phyloP scores from a whole-genome alignment of 2,797 vertebrate species.

The Eptatretus atami region DNA sequence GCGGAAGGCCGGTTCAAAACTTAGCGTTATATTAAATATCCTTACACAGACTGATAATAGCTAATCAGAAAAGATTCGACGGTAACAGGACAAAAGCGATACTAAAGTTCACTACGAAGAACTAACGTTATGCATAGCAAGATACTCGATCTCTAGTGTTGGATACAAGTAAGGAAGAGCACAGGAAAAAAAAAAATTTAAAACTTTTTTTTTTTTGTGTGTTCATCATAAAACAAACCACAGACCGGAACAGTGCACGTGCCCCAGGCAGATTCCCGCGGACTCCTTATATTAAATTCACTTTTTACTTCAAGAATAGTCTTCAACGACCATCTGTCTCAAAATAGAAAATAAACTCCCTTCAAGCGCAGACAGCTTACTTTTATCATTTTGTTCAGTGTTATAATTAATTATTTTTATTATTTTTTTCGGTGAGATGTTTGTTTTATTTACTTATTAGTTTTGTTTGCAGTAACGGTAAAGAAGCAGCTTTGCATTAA shows the following conservation, averaged over 20 bases:
- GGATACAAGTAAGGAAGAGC: slow-evolving; percentile 43
- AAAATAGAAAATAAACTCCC: slow-evolving; percentile 5
- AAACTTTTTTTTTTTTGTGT: slow-evolving; percentile 27
- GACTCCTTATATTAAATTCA: slow-evolving; percentile 3
- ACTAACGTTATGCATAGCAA: slow-evolving; percentile 5
- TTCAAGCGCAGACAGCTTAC: neutral
- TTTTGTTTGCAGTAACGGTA: neutral
- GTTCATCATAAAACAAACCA: slow-evolving; percentile 19
- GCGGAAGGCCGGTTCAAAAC: slow-evolving; percentile 1
- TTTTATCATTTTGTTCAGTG: slow-evolving; percentile 2
- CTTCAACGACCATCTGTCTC: slow-evolving; percentile 1
- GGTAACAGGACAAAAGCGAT: slow-evolving; percentile 3
- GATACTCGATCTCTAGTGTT: slow-evolving; percentile 19
- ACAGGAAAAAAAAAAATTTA: slow-evolving; percentile 24
- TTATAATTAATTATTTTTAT: neutral
- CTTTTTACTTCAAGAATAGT: slow-evolving; percentile 3
- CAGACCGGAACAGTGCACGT: slow-evolving; percentile 1
- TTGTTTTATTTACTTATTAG: neutral
- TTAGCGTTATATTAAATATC: slow-evolving; percentile 6
- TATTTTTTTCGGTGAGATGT: neutral
- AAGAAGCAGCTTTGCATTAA: neutral
- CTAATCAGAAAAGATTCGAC: slow-evolving; percentile 5
- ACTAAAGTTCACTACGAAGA: slow-evolving; percentile 5
- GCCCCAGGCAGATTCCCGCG: neutral
- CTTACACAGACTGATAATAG: slow-evolving; percentile 5